A percentile compares a stretch with the other conserved stretches of the same genome.
Conservation (phyloP, 2,888 invertebrate species). For the Hololepta plana region DNA sequence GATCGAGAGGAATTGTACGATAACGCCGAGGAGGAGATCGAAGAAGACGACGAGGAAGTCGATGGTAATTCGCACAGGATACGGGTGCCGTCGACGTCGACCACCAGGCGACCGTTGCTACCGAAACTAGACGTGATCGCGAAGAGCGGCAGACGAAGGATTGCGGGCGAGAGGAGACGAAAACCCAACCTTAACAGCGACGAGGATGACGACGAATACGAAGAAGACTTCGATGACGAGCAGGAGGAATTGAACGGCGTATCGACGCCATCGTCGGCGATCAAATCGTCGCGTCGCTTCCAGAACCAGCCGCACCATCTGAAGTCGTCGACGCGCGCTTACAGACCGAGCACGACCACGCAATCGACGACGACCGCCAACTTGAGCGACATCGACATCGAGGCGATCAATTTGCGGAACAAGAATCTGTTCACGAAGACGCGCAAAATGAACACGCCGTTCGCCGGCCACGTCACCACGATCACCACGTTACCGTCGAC, state of each 20-base stretch:
- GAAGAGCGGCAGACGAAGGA: conserved; percentile 2
- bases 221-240: conserved; percentile 8
- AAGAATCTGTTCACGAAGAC: conserved; percentile 32
- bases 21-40: conserved; percentile 9
- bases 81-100: conserved; percentile 6
- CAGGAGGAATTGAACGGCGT: conserved; percentile 8
- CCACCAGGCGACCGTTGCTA: too few relatives aligned
- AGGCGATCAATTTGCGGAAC: conserved; percentile 32
- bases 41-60: conserved; percentile 11
- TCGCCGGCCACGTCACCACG: conserved; percentile 6
- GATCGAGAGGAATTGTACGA: conserved; percentile 10
- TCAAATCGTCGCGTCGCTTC: conserved; percentile 21
- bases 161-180: conserved; percentile 8
- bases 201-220: conserved; percentile 7
- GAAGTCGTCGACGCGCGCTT: conserved; percentile 9
- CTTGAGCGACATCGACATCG: conserved; percentile 26
- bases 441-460: conserved; percentile 20
- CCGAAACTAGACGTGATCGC: neutral
- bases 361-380: conserved; percentile 8
- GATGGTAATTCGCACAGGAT: conserved; percentile 10
- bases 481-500: neutral
- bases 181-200: conserved; percentile 6
- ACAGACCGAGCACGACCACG: conserved; percentile 12
- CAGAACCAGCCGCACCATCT: conserved; percentile 9
- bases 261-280: too few relatives aligned